A percentile compares a stretch with the other conserved stretches of the same genome.
phyloP scores from a whole-genome alignment of 1,140 invertebrate species.

The Aphis gossypii region DNA sequence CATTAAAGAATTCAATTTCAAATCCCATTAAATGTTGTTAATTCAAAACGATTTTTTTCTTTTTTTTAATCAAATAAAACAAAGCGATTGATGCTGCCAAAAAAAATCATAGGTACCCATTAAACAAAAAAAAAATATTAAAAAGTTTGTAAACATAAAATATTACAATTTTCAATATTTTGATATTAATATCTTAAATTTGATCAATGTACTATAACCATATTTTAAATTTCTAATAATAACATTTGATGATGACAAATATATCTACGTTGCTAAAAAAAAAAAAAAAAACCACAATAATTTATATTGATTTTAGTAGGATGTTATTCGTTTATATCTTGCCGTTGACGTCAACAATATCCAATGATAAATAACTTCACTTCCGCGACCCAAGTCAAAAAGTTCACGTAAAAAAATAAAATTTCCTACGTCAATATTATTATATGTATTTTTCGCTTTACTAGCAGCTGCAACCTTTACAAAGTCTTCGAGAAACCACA shows the following conservation, averaged over 20 bases:
- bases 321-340: background rate
- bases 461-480: background rate
- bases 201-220: background rate
- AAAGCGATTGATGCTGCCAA: background rate
- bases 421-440: background rate
- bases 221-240: too few species aligned
- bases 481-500: background rate
- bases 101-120: background rate
- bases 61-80: background rate
- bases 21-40: background rate
- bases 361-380: background rate
- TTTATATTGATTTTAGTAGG: background rate
- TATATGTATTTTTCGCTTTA: background rate
- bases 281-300: background rate
- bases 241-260: background rate
- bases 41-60: background rate
- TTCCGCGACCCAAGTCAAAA: background rate
- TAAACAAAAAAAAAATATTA: background rate
- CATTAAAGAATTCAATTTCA: background rate
- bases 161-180: background rate
- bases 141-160: background rate
- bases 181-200: background rate
- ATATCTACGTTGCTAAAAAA: background rate
- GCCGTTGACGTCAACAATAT: background rate
- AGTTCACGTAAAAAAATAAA: background rate